These are phyloP conservation scores for Kryptolebias marmoratus DNA, from an alignment of 2,113 vertebrate species.

Conservation along the genomic window DNA sequence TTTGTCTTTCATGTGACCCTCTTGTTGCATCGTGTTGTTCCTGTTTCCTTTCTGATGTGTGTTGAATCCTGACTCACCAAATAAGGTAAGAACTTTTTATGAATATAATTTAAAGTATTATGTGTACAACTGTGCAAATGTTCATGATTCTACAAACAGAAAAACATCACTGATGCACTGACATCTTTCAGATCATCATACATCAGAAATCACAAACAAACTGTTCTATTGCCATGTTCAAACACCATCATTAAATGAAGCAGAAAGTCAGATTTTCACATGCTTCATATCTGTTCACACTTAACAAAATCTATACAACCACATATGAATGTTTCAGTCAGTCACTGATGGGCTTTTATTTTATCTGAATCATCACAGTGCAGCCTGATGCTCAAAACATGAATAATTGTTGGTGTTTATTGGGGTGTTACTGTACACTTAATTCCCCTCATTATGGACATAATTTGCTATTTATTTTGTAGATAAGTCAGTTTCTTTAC, in stretches of 20 bases:
- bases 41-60: slow-evolving; percentile 37
- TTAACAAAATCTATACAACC: not conserved
- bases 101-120: slow-evolving; percentile 1
- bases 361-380: too few species aligned
- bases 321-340: not conserved
- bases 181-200: not conserved
- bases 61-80: slow-evolving; percentile 49
- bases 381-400: not conserved
- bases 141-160: not conserved
- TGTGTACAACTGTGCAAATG: slow-evolving; percentile 1
- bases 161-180: slow-evolving; percentile 5
- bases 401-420: not conserved
- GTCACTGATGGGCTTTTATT: not conserved
- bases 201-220: slow-evolving; percentile 3
- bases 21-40: slow-evolving; percentile 26
- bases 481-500: not conserved
- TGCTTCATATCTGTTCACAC: not conserved
- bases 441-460: not conserved
- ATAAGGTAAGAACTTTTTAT: slow-evolving; percentile 77
- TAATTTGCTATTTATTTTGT: rapidly evolving
- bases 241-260: not conserved
- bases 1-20: slow-evolving; percentile 68
- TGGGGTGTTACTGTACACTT: not conserved
- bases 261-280: slow-evolving; percentile 19
- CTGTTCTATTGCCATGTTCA: slow-evolving; percentile 8